Percentiles rank a stretch among this genome's conserved stretches.
Evolutionary conservation across 2,888 invertebrate species (phyloP).

Genomic region (Idaea dimidiata): DNA sequence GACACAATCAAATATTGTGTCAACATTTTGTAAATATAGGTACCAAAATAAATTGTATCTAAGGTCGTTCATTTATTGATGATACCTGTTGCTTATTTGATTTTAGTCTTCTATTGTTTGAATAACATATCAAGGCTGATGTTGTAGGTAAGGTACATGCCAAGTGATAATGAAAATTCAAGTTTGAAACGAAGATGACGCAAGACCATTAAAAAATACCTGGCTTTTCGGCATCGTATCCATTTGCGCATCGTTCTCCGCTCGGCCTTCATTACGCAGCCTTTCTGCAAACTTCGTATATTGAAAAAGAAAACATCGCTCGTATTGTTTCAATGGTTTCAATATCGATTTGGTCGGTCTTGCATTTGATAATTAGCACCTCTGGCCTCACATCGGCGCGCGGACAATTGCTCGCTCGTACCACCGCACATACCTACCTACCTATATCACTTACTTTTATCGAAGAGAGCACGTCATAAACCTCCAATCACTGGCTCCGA

Average conservation of each 20-base stretch:
- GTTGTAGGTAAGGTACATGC: constrained; percentile 60
- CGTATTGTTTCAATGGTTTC: constrained; percentile 79
- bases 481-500: constrained; percentile 65
- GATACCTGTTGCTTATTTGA: constrained; percentile 70
- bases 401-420: constrained; percentile 48
- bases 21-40: constrained; percentile 28
- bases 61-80: constrained; percentile 67
- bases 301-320: constrained; percentile 73
- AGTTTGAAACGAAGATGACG: constrained; percentile 78
- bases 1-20: constrained; percentile 43
- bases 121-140: constrained; percentile 78
- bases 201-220: constrained; percentile 78
- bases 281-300: constrained; percentile 79
- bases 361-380: constrained; percentile 80
- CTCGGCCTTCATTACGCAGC: constrained; percentile 77
- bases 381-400: constrained; percentile 51
- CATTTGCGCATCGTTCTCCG: constrained; percentile 72
- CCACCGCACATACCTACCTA: constrained; percentile 36
- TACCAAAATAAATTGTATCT: constrained; percentile 54
- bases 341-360: constrained; percentile 73
- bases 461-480: constrained; percentile 71
- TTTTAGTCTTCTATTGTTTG: constrained; percentile 75
- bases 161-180: constrained; percentile 81
- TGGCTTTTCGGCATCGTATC: constrained; percentile 71
- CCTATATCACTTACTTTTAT: constrained; percentile 64